phyloP scores from a whole-genome alignment of 64 coral and sea anemone genomes.

The Montipora capricornis region DNA sequence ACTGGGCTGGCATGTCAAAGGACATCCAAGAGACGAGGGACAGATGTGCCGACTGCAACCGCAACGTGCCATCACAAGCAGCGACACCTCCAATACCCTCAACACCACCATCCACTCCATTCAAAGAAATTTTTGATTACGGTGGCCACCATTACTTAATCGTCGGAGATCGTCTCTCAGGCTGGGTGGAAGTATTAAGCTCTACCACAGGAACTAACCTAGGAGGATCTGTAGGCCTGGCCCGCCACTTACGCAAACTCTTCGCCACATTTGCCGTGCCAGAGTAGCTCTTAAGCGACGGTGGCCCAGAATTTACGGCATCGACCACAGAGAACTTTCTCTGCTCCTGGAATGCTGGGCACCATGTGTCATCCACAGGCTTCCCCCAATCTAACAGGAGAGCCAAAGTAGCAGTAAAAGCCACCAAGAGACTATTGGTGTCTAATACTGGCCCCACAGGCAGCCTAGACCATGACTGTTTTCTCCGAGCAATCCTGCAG shows the following conservation, averaged over 20 bases:
- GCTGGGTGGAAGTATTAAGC: no score
- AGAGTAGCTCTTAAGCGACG: constrained; percentile 13
- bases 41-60: constrained; percentile 26
- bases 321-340: constrained; percentile 39
- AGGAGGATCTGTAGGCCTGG: no score
- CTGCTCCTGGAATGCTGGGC: constrained; percentile 25
- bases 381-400: constrained; percentile 71
- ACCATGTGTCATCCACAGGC: neutral
- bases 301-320: constrained; percentile 44
- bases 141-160: no score
- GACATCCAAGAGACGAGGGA: constrained; percentile 44
- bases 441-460: neutral
- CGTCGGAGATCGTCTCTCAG: no score
- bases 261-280: neutral
- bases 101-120: neutral
- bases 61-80: constrained; percentile 31
- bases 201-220: no score
- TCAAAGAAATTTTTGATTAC: no score
- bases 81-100: neutral
- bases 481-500: no score
- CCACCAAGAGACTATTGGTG: neutral
- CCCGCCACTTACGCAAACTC: no score
- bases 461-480: no score
- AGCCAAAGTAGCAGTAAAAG: constrained; percentile 63
- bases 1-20: constrained; percentile 27